Evolutionary conservation across 2,888 invertebrate species (phyloP).

Genomic region (Pammene fasciana): DNA sequence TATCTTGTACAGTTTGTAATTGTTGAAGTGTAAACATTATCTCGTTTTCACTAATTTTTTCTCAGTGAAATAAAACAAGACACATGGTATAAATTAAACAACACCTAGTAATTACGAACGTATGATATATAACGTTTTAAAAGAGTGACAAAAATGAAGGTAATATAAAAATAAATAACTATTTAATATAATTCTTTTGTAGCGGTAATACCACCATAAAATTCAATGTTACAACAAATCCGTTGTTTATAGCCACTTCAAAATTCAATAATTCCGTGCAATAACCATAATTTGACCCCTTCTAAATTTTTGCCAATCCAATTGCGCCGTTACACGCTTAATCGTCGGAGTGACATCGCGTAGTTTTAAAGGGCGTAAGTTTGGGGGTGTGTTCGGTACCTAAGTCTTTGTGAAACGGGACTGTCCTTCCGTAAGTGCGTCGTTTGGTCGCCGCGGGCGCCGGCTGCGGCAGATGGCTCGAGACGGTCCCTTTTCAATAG

Average conservation of each 20-base stretch:
- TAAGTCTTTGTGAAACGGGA: constrained; percentile 17
- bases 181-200: background rate
- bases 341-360: constrained; percentile 2
- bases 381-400: background rate
- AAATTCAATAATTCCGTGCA: constrained; percentile 18
- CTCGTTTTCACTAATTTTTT: no score
- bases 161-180: background rate
- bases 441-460: constrained; percentile 61
- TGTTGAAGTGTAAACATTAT: no score
- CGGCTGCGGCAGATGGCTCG: constrained; percentile 74
- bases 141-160: background rate
- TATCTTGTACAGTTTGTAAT: no score
- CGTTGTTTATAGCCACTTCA: constrained; percentile 27
- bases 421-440: constrained; percentile 45
- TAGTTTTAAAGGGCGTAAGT: constrained; percentile 10
- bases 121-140: no score
- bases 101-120: no score
- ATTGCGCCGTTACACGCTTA: constrained; percentile 21
- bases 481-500: constrained; percentile 77
- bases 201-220: constrained; percentile 1
- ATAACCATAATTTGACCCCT: constrained; percentile 25
- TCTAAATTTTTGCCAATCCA: constrained; percentile 20
- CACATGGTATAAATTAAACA: no score
- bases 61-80: no score
- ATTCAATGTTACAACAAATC: constrained; percentile 9